Evolutionary conservation across 2,113 vertebrate species (phyloP).

Genomic region (Alosa alosa): DNA sequence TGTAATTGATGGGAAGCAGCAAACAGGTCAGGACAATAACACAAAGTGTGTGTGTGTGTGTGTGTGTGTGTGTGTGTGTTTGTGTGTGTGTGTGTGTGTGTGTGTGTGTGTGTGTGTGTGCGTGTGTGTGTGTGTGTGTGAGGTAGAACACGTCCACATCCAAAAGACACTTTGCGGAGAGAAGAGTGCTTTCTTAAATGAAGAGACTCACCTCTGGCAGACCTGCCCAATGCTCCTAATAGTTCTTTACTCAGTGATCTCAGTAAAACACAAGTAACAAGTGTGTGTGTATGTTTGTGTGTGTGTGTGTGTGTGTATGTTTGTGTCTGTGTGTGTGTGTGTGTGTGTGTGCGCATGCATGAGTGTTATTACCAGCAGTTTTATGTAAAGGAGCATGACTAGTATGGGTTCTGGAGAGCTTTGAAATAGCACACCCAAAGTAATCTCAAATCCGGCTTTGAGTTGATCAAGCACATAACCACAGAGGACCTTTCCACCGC

Average conservation of each 20-base stretch:
- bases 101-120: not conserved
- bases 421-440: not conserved
- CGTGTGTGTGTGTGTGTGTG: not conserved
- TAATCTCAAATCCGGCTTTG: not conserved
- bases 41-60: not conserved
- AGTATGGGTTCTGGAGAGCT: not conserved
- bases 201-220: not conserved
- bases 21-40: not conserved
- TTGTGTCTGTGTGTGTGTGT: not conserved
- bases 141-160: not conserved
- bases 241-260: not conserved
- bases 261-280: not conserved
- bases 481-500: not conserved
- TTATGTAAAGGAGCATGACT: not conserved
- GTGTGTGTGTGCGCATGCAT: not conserved
- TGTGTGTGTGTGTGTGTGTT: no score
- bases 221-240: not conserved
- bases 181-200: not conserved
- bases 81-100: not conserved
- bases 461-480: not conserved
- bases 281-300: not conserved
- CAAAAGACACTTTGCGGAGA: not conserved
- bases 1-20: conserved; percentile 2
- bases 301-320: conserved; percentile 4
- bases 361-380: not conserved